Percentiles rank a stretch among this genome's conserved stretches.
These are phyloP conservation scores for Pomatorhinus ruficollis DNA, from an alignment of 2,113 vertebrate species.

Conservation along the genomic window DNA sequence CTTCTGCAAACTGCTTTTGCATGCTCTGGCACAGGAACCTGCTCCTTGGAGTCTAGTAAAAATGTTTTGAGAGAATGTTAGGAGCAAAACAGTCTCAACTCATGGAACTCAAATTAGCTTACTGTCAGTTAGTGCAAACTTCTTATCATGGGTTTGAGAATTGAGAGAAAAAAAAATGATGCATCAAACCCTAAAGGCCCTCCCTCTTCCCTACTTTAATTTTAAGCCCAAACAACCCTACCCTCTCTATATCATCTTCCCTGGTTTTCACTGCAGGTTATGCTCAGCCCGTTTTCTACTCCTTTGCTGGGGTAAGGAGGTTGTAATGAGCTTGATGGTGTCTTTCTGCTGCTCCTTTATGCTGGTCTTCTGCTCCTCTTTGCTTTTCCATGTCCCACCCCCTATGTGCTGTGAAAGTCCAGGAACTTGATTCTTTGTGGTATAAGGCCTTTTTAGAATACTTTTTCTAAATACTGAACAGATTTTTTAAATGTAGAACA, in stretches of 20 bases:
- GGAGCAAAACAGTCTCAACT: not conserved
- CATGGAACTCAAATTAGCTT: not conserved
- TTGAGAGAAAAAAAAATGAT: not conserved
- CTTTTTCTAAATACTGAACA: not conserved
- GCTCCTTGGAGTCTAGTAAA: not conserved
- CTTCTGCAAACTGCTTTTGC: not conserved
- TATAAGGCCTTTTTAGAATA: not conserved
- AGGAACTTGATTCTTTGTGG: not conserved
- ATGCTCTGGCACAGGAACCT: not conserved
- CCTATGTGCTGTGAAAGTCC: not conserved
- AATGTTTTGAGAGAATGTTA: not conserved
- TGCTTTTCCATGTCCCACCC: not conserved
- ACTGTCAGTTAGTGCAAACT: not conserved
- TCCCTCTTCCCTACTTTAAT: not conserved
- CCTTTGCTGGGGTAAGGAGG: not conserved
- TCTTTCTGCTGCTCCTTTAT: not conserved
- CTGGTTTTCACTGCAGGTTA: not conserved
- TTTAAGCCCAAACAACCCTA: not conserved
- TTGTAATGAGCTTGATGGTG: fast-evolving
- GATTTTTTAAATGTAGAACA: not conserved
- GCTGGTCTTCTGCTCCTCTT: not conserved
- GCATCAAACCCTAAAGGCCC: not conserved
- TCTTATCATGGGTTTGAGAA: not conserved
- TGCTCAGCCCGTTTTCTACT: not conserved
- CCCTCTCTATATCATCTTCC: not conserved